Conservation (phyloP, 92 coral and sea anemone genomes). For the Desmophyllum pertusum region DNA sequence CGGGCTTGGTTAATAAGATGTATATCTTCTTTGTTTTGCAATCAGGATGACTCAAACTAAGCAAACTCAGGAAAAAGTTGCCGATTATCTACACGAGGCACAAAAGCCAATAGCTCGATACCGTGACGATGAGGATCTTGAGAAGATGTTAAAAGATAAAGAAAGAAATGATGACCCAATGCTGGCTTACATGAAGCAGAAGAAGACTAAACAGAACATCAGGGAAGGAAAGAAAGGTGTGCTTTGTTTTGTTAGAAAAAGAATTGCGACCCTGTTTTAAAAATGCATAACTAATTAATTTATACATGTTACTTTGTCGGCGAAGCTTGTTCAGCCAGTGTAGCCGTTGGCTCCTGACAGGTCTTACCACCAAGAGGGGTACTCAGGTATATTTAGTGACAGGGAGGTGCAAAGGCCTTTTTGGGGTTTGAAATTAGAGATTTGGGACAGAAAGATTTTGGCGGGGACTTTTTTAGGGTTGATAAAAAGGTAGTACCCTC, state of each 20-base stretch:
- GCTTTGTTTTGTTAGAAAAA: not conserved
- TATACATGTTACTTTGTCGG: too few species aligned
- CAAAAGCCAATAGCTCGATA: constrained; percentile 93
- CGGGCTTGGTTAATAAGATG: too few species aligned
- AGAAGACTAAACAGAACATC: constrained; percentile 62
- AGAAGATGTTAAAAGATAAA: constrained; percentile 76
- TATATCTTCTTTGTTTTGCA: not conserved
- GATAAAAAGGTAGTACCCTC: too few species aligned
- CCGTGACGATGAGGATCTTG: constrained; percentile 88
- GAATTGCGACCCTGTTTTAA: too few species aligned
- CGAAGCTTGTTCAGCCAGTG: too few species aligned
- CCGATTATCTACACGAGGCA: constrained; percentile 85
- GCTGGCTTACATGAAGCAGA: constrained; percentile 92
- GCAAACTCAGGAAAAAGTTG: constrained; percentile 52
- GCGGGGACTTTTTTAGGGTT: too few species aligned
- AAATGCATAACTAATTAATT: too few species aligned
- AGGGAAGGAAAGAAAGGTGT: constrained; percentile 88
- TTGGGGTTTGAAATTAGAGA: too few species aligned
- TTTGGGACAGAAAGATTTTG: too few species aligned
- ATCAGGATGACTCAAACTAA: constrained; percentile 35
- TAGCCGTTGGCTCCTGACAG: not conserved
- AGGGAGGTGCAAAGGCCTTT: too few species aligned
- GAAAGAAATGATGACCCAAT: constrained; percentile 95
- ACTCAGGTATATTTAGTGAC: too few species aligned
- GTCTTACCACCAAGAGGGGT: too few species aligned